Evolutionary conservation across 2,797 vertebrate species (phyloP), one percentile per base, ranked within the genome.

Genomic region (Sitta carolinensis): DNA sequence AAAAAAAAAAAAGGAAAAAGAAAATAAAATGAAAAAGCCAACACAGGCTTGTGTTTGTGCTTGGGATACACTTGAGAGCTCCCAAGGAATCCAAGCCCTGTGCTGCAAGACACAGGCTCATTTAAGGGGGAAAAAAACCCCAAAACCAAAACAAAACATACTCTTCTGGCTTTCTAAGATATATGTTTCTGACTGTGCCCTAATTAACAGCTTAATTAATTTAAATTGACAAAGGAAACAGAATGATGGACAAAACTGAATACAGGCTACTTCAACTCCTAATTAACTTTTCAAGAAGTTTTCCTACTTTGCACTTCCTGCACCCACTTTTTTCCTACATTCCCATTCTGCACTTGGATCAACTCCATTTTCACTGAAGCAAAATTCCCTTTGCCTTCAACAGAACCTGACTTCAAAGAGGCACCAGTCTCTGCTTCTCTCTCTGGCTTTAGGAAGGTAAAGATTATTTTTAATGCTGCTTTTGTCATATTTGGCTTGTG

Each of bases 381-480:
- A 94, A 94, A 91, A 95, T 74, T 92, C 90, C 78, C 86, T 82
- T 94, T 92, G 81, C 42, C 77, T 94, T 79, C 76, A 50, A 42
- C 52, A 70, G 63, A 79, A 52, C 22, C 54, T 29, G 13, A 68
- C 68, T 81, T 91, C 58, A 64, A 89, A 76, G 36, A 90, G 45
- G 8, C 67, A 55, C 1, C 1, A 76, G 10, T 38, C 40, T 89
- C 59, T 45, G 3, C 40, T 91, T 68, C 36, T 42, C 43, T n/a
- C 64, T 50, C 63, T 36, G 42, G 58, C 26, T 94, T 59, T 58
- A 88, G n/a, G 52, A 74, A 77, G 6, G n/a, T 34, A 40, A 90
- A 34, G 40, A 48, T 75, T 72, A 57, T 67, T 91, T 85, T 77
- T 69, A 90, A 51, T 8, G 16, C 18, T 69, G 30, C 3, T 45